Base-by-base conservation (phyloP, 35 echinoderm and acorn worm species). In the Amphiura filiformis region DNA sequence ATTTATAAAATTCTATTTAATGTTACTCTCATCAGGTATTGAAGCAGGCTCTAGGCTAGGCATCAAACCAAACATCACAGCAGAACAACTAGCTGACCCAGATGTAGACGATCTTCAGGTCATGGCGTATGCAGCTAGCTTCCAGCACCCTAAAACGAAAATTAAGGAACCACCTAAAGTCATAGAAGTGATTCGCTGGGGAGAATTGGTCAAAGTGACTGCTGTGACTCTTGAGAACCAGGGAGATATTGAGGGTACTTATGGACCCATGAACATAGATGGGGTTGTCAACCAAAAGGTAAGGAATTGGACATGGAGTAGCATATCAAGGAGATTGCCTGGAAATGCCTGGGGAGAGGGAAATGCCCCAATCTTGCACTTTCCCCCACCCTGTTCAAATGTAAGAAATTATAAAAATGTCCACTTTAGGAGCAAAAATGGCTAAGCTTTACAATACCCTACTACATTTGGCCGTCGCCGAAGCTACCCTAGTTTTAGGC, bases 91-190 rank as follows among this genome's bases (percentile, higher is more conserved):
- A n/a, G 86, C 90, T 35, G 87, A 90, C 15, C 96, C 96, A 23
- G 84, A 88, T 52, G 96, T 99, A 18, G 93, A 99, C 38, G 96
- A 99, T 38, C 93, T 99, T 11, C 65, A 57, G 23, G 93, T 99
- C 28, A 99, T 99, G 96, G 87, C 96, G 0, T 95, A 92, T 40
- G 93, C 92, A 39, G 93, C 96, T 13, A 57, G 90, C 38, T 92
- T 88, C 84, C 93, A 88, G 31, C 79, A 88, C 56, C 80, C 92
- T 13, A 91, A 90, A 65, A 49, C 80, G 11, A 38, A 41, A 40
- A 39, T 57, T 34, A 78, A 82, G 17, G 85, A 77, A 23, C n/a
- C 20, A 18, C 57, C 84, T 22, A 34, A 42, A 7, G 30, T 40
- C 13, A 70, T 65, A 75, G n/a, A n/a, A n/a, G 75, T 75, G 23